Conservation (phyloP, 2,113 vertebrate genomes). For the Centrocercus urophasianus region DNA sequence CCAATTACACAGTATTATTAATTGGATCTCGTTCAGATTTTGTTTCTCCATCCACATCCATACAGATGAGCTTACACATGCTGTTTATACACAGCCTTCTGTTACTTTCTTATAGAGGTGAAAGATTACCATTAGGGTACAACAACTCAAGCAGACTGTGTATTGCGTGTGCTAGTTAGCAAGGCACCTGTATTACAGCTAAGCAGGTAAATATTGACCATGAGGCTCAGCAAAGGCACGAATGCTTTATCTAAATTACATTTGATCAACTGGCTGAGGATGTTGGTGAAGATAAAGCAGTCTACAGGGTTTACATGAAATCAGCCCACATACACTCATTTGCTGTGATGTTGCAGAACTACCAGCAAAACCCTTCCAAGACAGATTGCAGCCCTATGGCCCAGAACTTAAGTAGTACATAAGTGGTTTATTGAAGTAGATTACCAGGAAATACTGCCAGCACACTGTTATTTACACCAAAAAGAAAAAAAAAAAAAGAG, state of each 20-base stretch:
- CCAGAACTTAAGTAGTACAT: fast-evolving
- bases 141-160: background rate
- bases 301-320: slow-evolving; percentile 20
- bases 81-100: background rate
- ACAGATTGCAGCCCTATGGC: background rate
- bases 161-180: background rate
- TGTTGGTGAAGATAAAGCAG: slow-evolving; percentile 42
- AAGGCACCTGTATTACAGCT: slow-evolving; percentile 33
- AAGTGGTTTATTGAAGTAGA: background rate
- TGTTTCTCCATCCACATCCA: background rate
- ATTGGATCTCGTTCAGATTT: background rate
- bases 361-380: slow-evolving; percentile 3
- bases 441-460: background rate
- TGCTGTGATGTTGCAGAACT: background rate
- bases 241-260: slow-evolving; percentile 60
- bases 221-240: background rate
- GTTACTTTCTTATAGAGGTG: background rate
- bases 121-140: background rate
- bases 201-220: slow-evolving; percentile 50
- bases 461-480: background rate
- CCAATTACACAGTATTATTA: background rate
- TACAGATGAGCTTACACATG: background rate
- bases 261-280: slow-evolving; percentile 45
- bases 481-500: too few relatives aligned
- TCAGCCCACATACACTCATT: background rate